Evolutionary conservation across 2,888 invertebrate genomes (phyloP).

Genomic region (Ophonus ardosiacus): DNA sequence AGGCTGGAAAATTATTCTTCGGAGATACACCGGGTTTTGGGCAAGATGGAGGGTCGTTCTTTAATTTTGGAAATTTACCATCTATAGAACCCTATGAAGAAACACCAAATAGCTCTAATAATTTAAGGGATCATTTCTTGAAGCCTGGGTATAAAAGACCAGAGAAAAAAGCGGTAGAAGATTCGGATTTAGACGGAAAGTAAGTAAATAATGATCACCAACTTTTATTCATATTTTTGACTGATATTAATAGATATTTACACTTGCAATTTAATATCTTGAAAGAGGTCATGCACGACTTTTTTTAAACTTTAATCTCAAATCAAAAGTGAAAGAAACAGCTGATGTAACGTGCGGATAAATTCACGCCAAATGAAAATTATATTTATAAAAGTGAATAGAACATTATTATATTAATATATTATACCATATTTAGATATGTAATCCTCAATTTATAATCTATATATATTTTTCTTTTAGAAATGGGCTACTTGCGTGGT

Average conservation of each 20-base stretch:
- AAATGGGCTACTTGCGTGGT: too few species aligned
- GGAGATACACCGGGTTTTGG: slow-evolving; percentile 30
- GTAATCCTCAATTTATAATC: too few species aligned
- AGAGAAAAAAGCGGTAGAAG: slow-evolving; percentile 71
- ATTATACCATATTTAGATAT: too few species aligned
- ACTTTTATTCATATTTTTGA: not conserved
- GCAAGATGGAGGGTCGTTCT: slow-evolving; percentile 8
- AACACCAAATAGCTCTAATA: slow-evolving; percentile 67
- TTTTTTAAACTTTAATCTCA: too few species aligned
- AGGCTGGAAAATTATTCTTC: slow-evolving; percentile 74
- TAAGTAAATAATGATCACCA: slow-evolving; percentile 70
- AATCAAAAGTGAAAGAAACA: too few species aligned
- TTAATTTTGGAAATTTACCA: slow-evolving; percentile 14
- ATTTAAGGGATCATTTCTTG: slow-evolving; percentile 77
- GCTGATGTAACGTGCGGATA: too few species aligned
- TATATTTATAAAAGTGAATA: too few species aligned
- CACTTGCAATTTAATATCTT: too few species aligned
- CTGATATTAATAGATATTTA: not conserved
- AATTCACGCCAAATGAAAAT: too few species aligned
- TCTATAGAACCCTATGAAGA: slow-evolving; percentile 59
- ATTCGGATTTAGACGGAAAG: slow-evolving; percentile 80
- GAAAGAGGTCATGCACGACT: too few species aligned
- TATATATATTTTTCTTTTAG: too few species aligned
- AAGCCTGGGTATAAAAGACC: slow-evolving; percentile 76
- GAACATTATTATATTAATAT: too few species aligned